phyloP scores from a whole-genome alignment of 2,797 vertebrate species.

The Onychomys arenicola region DNA sequence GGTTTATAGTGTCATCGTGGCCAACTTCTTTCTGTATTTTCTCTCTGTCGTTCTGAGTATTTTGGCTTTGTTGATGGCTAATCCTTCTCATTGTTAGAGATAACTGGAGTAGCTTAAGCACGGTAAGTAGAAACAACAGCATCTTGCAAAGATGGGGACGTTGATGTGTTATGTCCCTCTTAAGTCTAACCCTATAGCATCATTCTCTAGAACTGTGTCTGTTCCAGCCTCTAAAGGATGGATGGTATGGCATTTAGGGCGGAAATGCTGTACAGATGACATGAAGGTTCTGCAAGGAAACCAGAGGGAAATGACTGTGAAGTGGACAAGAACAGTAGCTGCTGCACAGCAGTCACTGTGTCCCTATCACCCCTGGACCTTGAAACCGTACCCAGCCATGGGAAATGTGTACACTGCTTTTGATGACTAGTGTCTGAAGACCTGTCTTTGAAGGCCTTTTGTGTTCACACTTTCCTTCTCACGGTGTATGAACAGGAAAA shows the following conservation, averaged over 20 bases:
- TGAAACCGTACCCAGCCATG: constrained; percentile 39
- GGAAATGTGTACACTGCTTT: neutral
- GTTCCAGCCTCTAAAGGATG: neutral
- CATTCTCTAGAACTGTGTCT: constrained; percentile 1
- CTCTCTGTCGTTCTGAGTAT: neutral
- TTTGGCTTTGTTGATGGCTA: constrained; percentile 48
- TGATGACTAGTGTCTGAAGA: constrained; percentile 7
- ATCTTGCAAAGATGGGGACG: neutral
- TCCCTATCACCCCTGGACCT: neutral
- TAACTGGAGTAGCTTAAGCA: neutral
- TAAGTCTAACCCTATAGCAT: neutral
- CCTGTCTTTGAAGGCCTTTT: neutral
- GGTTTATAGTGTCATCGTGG: neutral
- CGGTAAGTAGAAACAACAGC: neutral
- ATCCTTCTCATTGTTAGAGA: constrained; percentile 35
- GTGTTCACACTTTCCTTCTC: constrained; percentile 19
- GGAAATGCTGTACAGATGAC: neutral
- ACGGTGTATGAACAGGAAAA: constrained; percentile 32
- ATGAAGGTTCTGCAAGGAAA: constrained; percentile 1
- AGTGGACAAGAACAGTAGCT: neutral
- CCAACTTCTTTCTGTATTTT: constrained; percentile 51
- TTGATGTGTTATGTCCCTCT: neutral
- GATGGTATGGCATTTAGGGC: neutral
- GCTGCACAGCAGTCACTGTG: neutral
- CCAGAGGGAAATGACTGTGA: neutral